Percentiles rank a stretch among this genome's conserved stretches.
phyloP scores from a whole-genome alignment of 2,113 vertebrate species.

The Aspidoscelis tigris region DNA sequence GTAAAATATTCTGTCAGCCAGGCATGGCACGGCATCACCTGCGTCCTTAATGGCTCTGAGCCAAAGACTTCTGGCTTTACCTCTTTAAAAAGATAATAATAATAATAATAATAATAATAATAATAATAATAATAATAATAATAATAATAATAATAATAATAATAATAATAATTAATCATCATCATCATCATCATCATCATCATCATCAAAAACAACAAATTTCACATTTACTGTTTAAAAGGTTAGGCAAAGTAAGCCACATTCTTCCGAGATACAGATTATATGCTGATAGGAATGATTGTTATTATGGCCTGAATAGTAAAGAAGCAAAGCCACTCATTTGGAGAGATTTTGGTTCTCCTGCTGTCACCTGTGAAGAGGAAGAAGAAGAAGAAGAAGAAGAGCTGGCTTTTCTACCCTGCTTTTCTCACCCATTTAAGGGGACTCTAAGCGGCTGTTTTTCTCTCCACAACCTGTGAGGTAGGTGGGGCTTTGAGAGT shows the following conservation, averaged over 20 bases:
- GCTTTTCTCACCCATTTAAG: too few relatives aligned
- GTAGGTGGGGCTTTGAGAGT: too few relatives aligned
- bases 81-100: neutral
- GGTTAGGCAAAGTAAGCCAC: conserved; percentile 78
- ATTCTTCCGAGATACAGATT: conserved; percentile 72
- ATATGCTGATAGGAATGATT: conserved; percentile 67
- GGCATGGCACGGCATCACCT: conserved; percentile 57
- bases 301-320: conserved; percentile 61
- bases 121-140: neutral
- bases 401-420: too few relatives aligned
- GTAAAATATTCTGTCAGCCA: conserved; percentile 72
- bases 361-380: neutral
- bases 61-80: conserved; percentile 69
- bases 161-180: neutral
- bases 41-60: conserved; percentile 76
- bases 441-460: too few relatives aligned
- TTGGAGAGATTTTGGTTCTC: conserved; percentile 61
- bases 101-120: neutral
- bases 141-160: neutral
- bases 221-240: conserved; percentile 75
- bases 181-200: conserved; percentile 53
- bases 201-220: conserved; percentile 60
- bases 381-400: too few relatives aligned
- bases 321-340: conserved; percentile 59
- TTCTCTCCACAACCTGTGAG: too few relatives aligned